phyloP scores from a whole-genome alignment of 2,113 vertebrate species.

The Catharus fuscescens region DNA sequence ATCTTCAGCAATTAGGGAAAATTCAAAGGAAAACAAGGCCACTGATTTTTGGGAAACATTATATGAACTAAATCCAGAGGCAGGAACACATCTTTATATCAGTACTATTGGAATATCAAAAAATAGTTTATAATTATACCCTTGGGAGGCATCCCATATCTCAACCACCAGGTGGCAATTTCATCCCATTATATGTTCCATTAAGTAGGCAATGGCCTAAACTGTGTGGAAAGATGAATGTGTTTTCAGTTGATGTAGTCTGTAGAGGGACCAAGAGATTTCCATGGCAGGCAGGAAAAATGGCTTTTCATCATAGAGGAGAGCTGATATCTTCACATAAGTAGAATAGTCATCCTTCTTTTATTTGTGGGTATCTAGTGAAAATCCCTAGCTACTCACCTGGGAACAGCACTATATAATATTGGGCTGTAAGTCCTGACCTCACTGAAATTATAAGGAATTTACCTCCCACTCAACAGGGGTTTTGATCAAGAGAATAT shows the following conservation, averaged over 20 bases:
- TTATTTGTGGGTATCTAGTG: not conserved
- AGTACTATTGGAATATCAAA: slow-evolving; percentile 63
- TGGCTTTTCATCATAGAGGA: not conserved
- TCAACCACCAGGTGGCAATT: slow-evolving; percentile 78
- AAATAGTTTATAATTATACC: slow-evolving; percentile 69
- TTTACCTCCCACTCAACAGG: not conserved
- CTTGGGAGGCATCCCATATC: slow-evolving; percentile 60
- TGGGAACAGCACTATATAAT: not conserved
- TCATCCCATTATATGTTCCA: slow-evolving; percentile 80
- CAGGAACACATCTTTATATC: slow-evolving; percentile 25
- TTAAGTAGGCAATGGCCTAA: slow-evolving; percentile 80
- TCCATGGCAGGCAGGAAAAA: not conserved
- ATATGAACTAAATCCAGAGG: slow-evolving; percentile 56
- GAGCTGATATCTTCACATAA: not conserved
- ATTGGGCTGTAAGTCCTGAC: not conserved
- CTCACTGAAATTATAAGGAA: not conserved
- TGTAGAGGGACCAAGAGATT: slow-evolving; percentile 17
- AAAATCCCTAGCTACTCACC: not conserved
- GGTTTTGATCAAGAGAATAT: not conserved
- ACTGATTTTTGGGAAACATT: slow-evolving; percentile 48
- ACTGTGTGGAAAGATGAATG: slow-evolving; percentile 60
- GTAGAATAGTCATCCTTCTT: not conserved
- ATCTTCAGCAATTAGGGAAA: not conserved
- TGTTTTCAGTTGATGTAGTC: slow-evolving; percentile 26
- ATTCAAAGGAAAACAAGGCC: slow-evolving; percentile 42